Conservation (phyloP, 2,797 vertebrate genomes). For the Gambusia yucatana region DNA sequence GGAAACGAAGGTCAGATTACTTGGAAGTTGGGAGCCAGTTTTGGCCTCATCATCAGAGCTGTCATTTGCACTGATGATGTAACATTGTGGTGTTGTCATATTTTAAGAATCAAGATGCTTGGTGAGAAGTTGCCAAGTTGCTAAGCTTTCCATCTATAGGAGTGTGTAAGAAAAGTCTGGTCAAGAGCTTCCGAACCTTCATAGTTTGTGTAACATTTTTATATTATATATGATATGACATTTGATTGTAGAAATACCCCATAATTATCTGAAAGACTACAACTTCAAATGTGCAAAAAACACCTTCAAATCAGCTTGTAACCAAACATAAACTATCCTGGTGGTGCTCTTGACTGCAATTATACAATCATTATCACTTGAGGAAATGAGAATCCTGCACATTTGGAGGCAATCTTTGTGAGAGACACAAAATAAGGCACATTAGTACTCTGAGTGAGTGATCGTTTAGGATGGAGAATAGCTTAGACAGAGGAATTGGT, state of each 20-base stretch:
- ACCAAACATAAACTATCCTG: slow-evolving; percentile 31
- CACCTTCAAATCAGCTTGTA: slow-evolving; percentile 15
- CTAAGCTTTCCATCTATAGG: background rate
- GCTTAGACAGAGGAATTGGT: slow-evolving; percentile 57
- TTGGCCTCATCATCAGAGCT: background rate
- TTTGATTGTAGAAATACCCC: background rate
- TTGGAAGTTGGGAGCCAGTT: background rate
- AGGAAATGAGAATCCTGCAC: slow-evolving; percentile 56
- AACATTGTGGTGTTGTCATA: background rate
- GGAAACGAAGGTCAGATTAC: too few relatives aligned
- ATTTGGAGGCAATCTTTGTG: slow-evolving; percentile 56
- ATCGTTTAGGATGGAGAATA: slow-evolving; percentile 33
- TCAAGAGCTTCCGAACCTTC: background rate
- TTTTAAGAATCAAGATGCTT: background rate
- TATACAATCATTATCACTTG: slow-evolving; percentile 27
- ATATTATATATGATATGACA: background rate
- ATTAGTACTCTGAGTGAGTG: slow-evolving; percentile 34
- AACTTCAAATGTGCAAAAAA: slow-evolving; percentile 17
- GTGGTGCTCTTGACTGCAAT: slow-evolving; percentile 25
- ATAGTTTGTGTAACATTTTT: background rate
- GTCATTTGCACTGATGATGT: background rate
- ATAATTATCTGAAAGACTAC: background rate
- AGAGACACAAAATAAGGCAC: slow-evolving; percentile 48
- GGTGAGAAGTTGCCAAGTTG: background rate
- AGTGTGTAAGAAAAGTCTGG: background rate